Percentiles rank a stretch among this genome's conserved stretches.
Conservation (phyloP, 2,888 invertebrate genomes). For the Miltochrista miniata region DNA sequence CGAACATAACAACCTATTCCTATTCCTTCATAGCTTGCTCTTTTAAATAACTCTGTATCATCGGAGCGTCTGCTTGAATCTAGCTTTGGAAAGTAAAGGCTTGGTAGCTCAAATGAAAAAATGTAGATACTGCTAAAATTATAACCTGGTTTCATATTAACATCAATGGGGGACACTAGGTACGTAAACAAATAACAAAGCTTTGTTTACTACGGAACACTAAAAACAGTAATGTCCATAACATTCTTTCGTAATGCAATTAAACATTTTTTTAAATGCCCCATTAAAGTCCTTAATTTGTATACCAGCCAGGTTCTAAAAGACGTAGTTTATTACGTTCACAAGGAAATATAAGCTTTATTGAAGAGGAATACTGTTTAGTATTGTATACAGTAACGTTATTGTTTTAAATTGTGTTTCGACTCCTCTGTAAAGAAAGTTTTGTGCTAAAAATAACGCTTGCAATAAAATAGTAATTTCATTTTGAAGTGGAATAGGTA, state of each 20-base stretch:
- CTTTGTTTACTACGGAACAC: too few relatives aligned
- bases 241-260: constrained; percentile 42
- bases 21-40: too few relatives aligned
- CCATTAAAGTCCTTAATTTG: constrained; percentile 64
- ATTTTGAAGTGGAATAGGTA: constrained; percentile 28
- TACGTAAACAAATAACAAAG: too few relatives aligned
- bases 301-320: constrained; percentile 36
- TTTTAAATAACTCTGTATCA: too few relatives aligned
- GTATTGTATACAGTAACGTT: background rate
- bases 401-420: background rate
- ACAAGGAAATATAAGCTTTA: constrained; percentile 4
- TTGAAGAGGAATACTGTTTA: background rate
- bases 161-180: too few relatives aligned
- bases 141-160: too few relatives aligned
- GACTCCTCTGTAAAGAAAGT: constrained; percentile 20
- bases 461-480: constrained; percentile 37
- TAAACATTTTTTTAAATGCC: constrained; percentile 60
- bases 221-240: constrained; percentile 34
- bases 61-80: too few relatives aligned
- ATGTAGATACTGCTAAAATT: too few relatives aligned
- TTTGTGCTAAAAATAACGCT: constrained; percentile 37
- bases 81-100: too few relatives aligned
- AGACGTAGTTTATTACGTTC: constrained; percentile 14
- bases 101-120: too few relatives aligned
- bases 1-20: too few relatives aligned